Conservation (phyloP, 2,888 invertebrate species). For the Strigamia maritima region DNA sequence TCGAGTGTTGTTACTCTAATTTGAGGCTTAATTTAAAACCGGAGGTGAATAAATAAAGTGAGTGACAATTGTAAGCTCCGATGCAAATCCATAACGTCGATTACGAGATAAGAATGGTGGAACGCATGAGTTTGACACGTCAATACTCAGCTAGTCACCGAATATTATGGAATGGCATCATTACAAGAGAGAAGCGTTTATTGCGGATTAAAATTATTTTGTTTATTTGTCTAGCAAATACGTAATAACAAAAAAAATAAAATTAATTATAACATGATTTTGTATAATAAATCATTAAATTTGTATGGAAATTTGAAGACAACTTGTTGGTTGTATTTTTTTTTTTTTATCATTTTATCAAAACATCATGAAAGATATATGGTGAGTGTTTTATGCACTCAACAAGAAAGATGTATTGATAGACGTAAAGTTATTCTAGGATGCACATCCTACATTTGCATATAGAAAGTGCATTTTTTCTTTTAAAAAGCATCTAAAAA, state of each 20-base stretch:
- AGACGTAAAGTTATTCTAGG: no score
- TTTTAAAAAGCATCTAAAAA: no score
- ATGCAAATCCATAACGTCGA: constrained; percentile 31
- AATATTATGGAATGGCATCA: not conserved
- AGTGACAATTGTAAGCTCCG: constrained; percentile 20
- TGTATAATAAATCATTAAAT: no score
- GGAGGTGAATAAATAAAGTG: constrained; percentile 27
- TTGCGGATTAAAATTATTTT: not conserved
- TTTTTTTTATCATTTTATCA: no score
- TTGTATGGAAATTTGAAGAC: no score
- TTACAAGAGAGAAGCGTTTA: not conserved
- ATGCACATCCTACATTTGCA: no score
- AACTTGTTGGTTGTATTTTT: no score
- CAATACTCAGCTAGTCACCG: not conserved
- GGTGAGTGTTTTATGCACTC: no score
- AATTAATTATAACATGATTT: not conserved
- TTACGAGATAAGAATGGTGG: not conserved
- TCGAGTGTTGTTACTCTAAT: constrained; percentile 32
- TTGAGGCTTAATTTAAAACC: constrained; percentile 28
- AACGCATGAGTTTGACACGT: constrained; percentile 10
- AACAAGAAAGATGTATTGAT: no score
- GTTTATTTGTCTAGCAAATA: not conserved
- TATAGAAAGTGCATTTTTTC: no score
- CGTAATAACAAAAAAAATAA: not conserved
- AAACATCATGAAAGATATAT: no score